Conservation (phyloP, 2,113 vertebrate species). For the Ranitomeya variabilis region DNA sequence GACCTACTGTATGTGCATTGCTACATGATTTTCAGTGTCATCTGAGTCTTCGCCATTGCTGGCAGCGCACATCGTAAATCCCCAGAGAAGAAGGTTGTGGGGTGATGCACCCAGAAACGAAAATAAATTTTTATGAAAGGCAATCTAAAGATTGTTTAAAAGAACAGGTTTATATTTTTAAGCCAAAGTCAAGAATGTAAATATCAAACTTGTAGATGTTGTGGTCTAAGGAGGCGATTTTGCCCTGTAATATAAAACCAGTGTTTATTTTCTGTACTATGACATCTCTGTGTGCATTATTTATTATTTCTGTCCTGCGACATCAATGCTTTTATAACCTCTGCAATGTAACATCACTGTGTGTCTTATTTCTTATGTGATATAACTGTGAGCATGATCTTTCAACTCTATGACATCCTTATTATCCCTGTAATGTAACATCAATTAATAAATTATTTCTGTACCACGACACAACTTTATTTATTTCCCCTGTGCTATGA, state of each 20-base stretch:
- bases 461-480: background rate
- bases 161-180: background rate
- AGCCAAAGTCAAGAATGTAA: background rate
- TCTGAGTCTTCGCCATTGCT: constrained; percentile 8
- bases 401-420: no score
- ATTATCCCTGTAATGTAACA: background rate
- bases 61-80: background rate
- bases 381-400: no score
- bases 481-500: background rate
- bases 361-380: no score
- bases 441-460: background rate
- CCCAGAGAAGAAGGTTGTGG: background rate
- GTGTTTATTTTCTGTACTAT: background rate
- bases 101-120: background rate
- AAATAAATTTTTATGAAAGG: background rate
- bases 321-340: background rate
- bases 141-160: background rate
- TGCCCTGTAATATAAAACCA: background rate
- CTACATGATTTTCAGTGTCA: background rate
- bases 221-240: background rate
- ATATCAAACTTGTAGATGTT: background rate
- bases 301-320: background rate
- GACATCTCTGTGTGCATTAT: background rate
- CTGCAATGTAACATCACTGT: background rate
- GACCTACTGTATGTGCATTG: constrained; percentile 7